phyloP scores from a whole-genome alignment of 2,113 vertebrate species.

The Rhinolophus sinicus region DNA sequence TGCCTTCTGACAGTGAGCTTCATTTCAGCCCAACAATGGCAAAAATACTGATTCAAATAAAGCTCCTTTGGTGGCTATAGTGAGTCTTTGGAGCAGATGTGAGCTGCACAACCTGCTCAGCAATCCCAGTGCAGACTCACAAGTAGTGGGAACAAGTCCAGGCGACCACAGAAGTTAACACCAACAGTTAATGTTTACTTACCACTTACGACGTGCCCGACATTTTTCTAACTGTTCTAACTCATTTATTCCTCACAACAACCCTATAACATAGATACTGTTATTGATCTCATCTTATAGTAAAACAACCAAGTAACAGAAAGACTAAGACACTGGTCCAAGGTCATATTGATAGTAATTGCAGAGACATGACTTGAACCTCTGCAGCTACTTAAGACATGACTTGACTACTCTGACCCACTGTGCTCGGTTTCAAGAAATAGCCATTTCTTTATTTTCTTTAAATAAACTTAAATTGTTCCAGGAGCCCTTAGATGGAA shows the following conservation, averaged over 20 bases:
- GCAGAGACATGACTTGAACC: background rate
- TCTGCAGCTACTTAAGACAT: background rate
- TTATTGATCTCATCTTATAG: background rate
- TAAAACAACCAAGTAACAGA: background rate
- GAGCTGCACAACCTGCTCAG: background rate
- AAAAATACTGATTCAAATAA: background rate
- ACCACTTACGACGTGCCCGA: background rate
- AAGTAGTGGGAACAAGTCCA: background rate
- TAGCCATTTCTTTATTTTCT: background rate
- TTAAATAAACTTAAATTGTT: conserved; percentile 48
- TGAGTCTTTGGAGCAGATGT: background rate
- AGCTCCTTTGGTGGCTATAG: background rate
- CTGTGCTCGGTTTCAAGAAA: background rate
- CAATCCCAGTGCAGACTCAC: background rate
- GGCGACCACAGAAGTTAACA: background rate
- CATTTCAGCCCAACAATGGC: background rate
- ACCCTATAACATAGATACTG: background rate
- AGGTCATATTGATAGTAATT: background rate
- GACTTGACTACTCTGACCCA: background rate
- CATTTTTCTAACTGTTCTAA: background rate
- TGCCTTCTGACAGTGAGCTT: background rate
- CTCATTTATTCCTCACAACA: background rate
- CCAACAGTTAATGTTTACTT: background rate
- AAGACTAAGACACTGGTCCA: background rate
- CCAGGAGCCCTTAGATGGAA: background rate